Evolutionary conservation across 2,797 vertebrate species (phyloP), one percentile per base, ranked within the genome.

Genomic region (Eulemur albifrons): DNA sequence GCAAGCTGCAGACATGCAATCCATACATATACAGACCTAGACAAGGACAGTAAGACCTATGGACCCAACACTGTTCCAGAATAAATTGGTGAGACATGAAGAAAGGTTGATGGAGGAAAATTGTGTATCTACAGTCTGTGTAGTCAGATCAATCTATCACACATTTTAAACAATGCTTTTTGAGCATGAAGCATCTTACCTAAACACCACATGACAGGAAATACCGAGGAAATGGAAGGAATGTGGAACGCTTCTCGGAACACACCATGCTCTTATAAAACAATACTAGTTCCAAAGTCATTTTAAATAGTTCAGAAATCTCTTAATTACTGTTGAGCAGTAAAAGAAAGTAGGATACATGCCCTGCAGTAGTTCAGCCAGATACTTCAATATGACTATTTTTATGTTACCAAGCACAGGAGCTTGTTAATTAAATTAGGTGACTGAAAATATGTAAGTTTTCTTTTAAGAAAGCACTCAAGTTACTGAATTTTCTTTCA

Each of bases 401-500:
- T 83, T 48, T 43, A 40, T 70, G 88, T n/a, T 72, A 59, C 20
- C 40, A 86, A 40, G 30, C 23, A 83, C 13, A 80, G 40, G 32
- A 88, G 27, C 25, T 83, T 75, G 35, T 25, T 81, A 88, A 52
- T 72, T 59, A 90, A 52, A 52, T 9, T 70, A 18, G 27, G 45
- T 87, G 88, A 72, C 30, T 73, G 21, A 81, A 59, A 81, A 94
- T 77, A 88, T n/a, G 50, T 7, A 96, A 25, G 7, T 76, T 92
- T 95, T 91, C 54, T 77, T 89, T 57, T 69, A 61, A 91, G 50
- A 82, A 92, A 72, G 43, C 27, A 43, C 67, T 89, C 27, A 72
- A 81, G 35, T 73, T 69, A 80, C 12, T 77, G 18, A 95, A 90
- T 81, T 15, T 94, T 81, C 73, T 95, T 93, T 93, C 43, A 90